Percentiles rank a stretch among this genome's conserved stretches.
Evolutionary conservation across 2,113 vertebrate species (phyloP).

Genomic region (Aptenodytes patagonicus): DNA sequence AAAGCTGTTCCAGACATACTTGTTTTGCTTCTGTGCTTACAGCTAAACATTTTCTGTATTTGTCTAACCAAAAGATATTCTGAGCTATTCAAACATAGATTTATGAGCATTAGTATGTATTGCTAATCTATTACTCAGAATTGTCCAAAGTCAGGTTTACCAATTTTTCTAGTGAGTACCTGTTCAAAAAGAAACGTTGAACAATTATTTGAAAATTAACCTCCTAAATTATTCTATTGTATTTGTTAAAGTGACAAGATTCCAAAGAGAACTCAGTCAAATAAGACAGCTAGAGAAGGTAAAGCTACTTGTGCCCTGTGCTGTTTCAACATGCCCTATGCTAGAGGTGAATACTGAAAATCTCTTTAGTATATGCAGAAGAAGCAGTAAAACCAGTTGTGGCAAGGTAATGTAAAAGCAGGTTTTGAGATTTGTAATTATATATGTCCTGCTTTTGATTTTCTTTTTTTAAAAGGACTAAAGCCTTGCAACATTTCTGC

Average conservation of each 20-base stretch:
- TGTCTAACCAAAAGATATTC: background rate
- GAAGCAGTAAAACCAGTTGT: slow-evolving; percentile 28
- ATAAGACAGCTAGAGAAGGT: background rate
- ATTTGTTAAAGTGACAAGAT: background rate
- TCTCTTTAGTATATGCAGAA: background rate
- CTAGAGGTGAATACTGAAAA: background rate
- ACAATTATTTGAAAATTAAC: background rate
- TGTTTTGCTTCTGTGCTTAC: background rate
- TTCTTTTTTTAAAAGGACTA: background rate
- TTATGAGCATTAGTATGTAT: background rate
- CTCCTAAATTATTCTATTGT: background rate
- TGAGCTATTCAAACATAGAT: background rate
- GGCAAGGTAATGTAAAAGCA: background rate
- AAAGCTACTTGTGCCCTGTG: background rate
- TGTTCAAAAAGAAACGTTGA: background rate
- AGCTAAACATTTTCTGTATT: background rate
- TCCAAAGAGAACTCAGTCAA: background rate
- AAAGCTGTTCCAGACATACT: background rate
- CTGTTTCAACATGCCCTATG: background rate
- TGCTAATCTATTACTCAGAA: background rate
- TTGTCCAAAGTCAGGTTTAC: background rate
- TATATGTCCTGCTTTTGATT: background rate
- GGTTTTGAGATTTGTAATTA: background rate
- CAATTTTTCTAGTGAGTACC: background rate
- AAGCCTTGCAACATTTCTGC: background rate